Base-by-base conservation (phyloP, 2,113 vertebrate genomes). In the Gobio gobio region DNA sequence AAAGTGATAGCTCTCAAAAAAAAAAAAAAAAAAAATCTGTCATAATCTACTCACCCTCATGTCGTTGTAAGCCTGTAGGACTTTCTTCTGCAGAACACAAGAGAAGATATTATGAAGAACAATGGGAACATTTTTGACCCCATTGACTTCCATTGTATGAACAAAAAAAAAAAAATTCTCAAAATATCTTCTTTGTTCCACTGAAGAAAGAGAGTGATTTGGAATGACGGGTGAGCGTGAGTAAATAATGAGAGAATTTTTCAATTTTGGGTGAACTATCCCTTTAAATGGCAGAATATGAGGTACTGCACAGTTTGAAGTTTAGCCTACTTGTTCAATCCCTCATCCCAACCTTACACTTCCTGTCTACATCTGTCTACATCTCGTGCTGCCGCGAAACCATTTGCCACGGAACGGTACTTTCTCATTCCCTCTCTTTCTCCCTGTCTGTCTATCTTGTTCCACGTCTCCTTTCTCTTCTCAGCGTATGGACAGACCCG, bases 361-460 rank as follows among this genome's bases (percentile, higher is more conserved):
- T 63, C 49, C 47, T 49, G 63, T 64, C 84, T 68, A 82, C 45
- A 73, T 33, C 79, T 83, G 16, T 81, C 36, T 14, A 24, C 45
- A 78, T 58, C 66, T 49, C 51, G 22, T 59, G 47, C 16, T 8
- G 33, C 73, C 64, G 85, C 45, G 78, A 85, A 88, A 85, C 45
- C 84, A 83, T 81, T 49, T 82, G 61, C 74, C 63, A 82, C 73
- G 73, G 76, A 83, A 82, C 36, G 77, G 29, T 77, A 75, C 26
- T 33, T 84, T 49, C 70, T 80, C 76, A 64, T 70, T 83, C 74
- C 68, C 43, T 87, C 8, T 74, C 56, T 75, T 20, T 89, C 63
- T 78, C 85, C 45, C 49, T 83, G 77, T 59, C 49, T 83, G 49
- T 81, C 66, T 68, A 56, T 85, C 83, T 83, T 51, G 43, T 73